Evolutionary conservation across 2,113 vertebrate species (phyloP), one percentile per base, ranked within the genome.

Genomic region (Barbus barbus): DNA sequence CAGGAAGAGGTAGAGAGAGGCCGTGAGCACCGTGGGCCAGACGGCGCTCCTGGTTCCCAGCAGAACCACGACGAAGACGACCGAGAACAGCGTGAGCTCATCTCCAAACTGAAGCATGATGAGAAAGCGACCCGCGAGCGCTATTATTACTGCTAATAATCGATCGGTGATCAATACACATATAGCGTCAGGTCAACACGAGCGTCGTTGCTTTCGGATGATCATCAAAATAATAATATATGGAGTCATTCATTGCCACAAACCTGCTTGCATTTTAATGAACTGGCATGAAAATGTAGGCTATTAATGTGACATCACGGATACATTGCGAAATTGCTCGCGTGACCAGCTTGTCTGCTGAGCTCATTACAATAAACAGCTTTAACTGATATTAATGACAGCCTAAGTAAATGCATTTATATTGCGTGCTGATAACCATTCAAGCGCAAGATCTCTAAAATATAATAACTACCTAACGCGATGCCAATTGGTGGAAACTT

Each of bases 1-100:
- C 88, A 98, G 85, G 36, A 94, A 93, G 26, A 96, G 38, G 90
- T 95, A 98, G 28, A 97, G 89, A 38, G 93, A 93, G 85, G 89
- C 91, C 4, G 94, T 91, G 83, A 97, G 85, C 38, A 87, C 86
- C 73, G 91, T 87, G 26, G 96, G 92, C 88, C 95, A 93, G 28
- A 94, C 33, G 9, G 96, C 91, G 84, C 96, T 97, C 38, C 97
- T 94, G 77, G 93, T 96, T 38, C 94, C 87, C 72, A 94, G 73
- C 82, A 97, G 89, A 83, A 92, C 73, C 72, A 92, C 53, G 67
- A 91, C 58, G 84, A 98, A 93, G 16, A 97, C 72, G 16, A 86
- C 86, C 22, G 95, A 94, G 84, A 96, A 94, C 0, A 92, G 86
- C 36, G 86, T 77, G 79, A 93, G 75, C 61, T 95, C 93, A 18